phyloP scores from a whole-genome alignment of 2,888 invertebrate genomes.

The Eupithecia centaureata region DNA sequence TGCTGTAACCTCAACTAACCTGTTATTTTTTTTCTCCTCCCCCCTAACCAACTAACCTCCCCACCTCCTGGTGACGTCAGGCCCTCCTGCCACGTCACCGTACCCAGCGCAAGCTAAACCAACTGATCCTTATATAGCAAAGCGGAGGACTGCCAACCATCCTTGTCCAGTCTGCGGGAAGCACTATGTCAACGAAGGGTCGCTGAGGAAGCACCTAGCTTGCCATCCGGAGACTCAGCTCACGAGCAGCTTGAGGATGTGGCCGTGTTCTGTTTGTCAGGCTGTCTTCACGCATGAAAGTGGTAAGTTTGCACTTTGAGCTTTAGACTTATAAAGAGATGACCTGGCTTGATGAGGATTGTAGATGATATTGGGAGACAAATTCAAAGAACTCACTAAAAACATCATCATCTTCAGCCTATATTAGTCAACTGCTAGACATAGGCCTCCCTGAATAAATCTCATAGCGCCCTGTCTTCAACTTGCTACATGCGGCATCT shows the following conservation, averaged over 20 bases:
- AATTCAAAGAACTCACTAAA: background rate
- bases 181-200: constrained; percentile 97
- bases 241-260: constrained; percentile 95
- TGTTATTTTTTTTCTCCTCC: constrained; percentile 60
- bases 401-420: too few species aligned
- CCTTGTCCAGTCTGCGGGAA: constrained; percentile 98
- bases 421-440: too few species aligned
- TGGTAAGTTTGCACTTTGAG: constrained; percentile 82
- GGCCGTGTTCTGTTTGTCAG: constrained; percentile 98
- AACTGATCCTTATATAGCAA: constrained; percentile 93
- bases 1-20: constrained; percentile 62
- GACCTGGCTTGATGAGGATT: background rate
- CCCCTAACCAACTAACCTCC: constrained; percentile 78
- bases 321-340: background rate
- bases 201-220: constrained; percentile 95
- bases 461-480: too few species aligned
- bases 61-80: constrained; percentile 81
- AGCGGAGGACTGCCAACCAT: constrained; percentile 96
- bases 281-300: constrained; percentile 97
- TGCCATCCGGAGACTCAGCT: constrained; percentile 97
- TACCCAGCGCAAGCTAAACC: constrained; percentile 84
- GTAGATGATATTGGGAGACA: background rate
- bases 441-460: too few species aligned
- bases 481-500: too few species aligned
- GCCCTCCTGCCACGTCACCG: constrained; percentile 86